Conservation (phyloP, 64 coral and sea anemone genomes). For the Trachythela sp. region DNA sequence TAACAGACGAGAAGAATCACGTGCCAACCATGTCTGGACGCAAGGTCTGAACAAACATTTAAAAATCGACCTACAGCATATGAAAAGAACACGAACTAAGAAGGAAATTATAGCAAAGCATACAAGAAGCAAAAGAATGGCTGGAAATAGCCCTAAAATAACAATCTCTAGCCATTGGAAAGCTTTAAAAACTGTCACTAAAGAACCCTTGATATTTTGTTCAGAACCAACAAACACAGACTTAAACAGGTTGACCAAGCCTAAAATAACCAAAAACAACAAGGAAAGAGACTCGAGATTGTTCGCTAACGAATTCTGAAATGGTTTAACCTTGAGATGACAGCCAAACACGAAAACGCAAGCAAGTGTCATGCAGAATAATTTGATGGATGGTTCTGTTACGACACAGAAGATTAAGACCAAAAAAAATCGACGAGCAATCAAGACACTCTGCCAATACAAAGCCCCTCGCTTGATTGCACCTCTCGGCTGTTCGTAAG, state of each 20-base stretch:
- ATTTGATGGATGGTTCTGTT: neutral
- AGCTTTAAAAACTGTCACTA: neutral
- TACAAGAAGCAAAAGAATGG: neutral
- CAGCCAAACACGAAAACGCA: neutral
- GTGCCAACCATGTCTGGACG: neutral
- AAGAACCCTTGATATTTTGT: neutral
- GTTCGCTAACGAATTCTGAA: neutral
- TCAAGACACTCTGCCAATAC: constrained; percentile 8
- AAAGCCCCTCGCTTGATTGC: neutral
- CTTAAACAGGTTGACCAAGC: neutral
- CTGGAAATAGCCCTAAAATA: neutral
- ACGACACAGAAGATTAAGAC: neutral
- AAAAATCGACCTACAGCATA: neutral
- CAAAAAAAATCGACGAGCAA: constrained; percentile 7
- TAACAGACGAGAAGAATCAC: neutral
- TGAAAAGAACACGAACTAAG: neutral
- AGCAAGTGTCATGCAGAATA: neutral
- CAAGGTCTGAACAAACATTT: neutral
- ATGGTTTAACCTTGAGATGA: neutral
- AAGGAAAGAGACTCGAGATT: neutral
- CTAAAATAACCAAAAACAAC: neutral
- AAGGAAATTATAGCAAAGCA: neutral
- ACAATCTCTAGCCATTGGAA: neutral
- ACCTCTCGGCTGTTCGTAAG: neutral
- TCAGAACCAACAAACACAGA: neutral